Evolutionary conservation across 1,140 invertebrate genomes (phyloP).

Genomic region (Sesamia nonagrioides): DNA sequence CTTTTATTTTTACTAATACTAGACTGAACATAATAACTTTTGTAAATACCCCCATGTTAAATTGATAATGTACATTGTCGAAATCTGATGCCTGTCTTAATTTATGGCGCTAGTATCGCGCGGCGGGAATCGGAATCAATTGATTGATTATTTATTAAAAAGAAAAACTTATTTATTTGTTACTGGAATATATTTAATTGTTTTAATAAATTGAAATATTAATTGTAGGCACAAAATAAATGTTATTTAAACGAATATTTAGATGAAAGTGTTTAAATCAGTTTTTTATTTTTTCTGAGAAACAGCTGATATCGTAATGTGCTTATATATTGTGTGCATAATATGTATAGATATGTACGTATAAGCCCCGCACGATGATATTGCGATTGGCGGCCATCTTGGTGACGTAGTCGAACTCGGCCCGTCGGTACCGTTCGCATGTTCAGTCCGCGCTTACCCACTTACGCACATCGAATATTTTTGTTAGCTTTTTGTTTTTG

Average conservation of each 20-base stretch:
- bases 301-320: neutral
- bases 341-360: too few relatives aligned
- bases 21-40: conserved; percentile 12
- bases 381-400: too few relatives aligned
- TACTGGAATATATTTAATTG: neutral
- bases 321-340: too few relatives aligned
- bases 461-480: too few relatives aligned
- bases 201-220: neutral
- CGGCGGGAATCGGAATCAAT: conserved; percentile 4
- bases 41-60: conserved; percentile 42
- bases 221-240: neutral
- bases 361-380: too few relatives aligned
- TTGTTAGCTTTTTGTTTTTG: too few relatives aligned
- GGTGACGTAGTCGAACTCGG: neutral
- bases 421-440: too few relatives aligned
- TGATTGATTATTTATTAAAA: conserved; percentile 41
- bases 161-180: neutral
- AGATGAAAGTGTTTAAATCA: neutral
- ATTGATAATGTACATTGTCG: neutral
- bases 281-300: neutral
- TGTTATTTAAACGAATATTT: neutral
- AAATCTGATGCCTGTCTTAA: conserved; percentile 2
- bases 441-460: too few relatives aligned
- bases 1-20: neutral
- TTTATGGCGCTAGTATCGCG: conserved; percentile 30